Evolutionary conservation across 2,888 invertebrate genomes (phyloP).

Genomic region (Euspilapteryx auroguttella): DNA sequence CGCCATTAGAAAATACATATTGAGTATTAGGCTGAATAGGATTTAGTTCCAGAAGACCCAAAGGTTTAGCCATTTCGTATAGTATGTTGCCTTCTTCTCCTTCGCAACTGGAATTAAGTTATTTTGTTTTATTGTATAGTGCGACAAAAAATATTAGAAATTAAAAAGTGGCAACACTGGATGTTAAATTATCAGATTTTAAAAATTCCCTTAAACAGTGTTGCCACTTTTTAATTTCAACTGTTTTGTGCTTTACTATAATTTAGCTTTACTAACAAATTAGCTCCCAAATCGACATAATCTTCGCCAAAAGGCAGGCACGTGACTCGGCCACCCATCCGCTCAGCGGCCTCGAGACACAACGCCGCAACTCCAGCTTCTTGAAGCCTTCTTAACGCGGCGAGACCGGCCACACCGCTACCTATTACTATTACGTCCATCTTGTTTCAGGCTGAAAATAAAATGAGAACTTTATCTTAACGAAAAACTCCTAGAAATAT

Average conservation of each 20-base stretch:
- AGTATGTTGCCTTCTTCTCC: neutral
- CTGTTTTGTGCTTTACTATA: neutral
- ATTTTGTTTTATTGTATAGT: too few species aligned
- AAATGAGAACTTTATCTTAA: too few species aligned
- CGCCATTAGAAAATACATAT: neutral
- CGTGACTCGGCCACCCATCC: constrained; percentile 53
- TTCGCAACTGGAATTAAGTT: constrained; percentile 1
- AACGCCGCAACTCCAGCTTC: constrained; percentile 14
- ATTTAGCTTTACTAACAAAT: constrained; percentile 39
- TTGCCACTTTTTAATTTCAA: too few species aligned
- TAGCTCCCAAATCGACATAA: constrained; percentile 65
- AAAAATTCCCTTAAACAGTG: too few species aligned
- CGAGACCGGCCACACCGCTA: constrained; percentile 25
- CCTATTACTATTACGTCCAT: constrained; percentile 24
- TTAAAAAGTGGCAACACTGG: too few species aligned
- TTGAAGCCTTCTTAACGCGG: constrained; percentile 10
- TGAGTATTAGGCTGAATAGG: neutral
- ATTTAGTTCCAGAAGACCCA: neutral
- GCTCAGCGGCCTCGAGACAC: constrained; percentile 48
- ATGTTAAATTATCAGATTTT: too few species aligned
- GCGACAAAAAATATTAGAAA: too few species aligned
- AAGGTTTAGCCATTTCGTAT: neutral
- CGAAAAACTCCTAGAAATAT: too few species aligned
- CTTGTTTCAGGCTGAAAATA: too few species aligned
- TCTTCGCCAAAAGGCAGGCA: constrained; percentile 35